Base-by-base conservation (phyloP, 2,888 invertebrate species). In the Eudemis profundana region DNA sequence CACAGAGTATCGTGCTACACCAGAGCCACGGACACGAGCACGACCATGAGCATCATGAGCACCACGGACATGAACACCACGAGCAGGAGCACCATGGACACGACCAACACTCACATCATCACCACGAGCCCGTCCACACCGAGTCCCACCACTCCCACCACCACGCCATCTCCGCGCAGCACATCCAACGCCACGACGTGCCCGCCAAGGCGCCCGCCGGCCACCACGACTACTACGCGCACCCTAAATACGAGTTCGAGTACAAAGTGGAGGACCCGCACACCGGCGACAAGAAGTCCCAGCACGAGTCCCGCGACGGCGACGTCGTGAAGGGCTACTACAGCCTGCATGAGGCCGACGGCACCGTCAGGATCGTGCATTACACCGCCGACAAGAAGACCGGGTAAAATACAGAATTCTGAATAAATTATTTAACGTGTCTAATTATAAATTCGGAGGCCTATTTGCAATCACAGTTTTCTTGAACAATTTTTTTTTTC, bases 251-350 rank as follows among this genome's bases (percentile, higher is more conserved):
- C 67, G 79, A 81, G 64, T 90, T 88, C 77, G 85, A 82, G 70
- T 92, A 93, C 73, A 86, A 88, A 65, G 92, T 93, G 38, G 78
- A 84, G 66, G 91, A 92, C 71, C 82, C 83, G 21, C 88, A 90
- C 75, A 93, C 93, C 61, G 89, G 90, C 21, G 92, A 93, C 79
- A 78, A 83, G 74, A 90, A 91, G 79, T 74, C 77, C 67, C 90
- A 90, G 77, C 81, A 86, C 56, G 93, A 93, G 78, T 81, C 84
- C 67, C 85, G 89, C 63, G 89, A 92, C 78, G 94, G 94, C 8
- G 91, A 94, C 75, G 89, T 84, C 53, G 94, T 94, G 61, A 89
- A 92, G 74, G 94, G 94, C 10, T 77, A 92, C 74, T 94, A 94
- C 79, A 87, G 87, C n/a, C 81, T 93, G 60, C 90, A 92, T 68